Evolutionary conservation across 2,888 invertebrate species (phyloP).

Genomic region (Zele albiditarsus): DNA sequence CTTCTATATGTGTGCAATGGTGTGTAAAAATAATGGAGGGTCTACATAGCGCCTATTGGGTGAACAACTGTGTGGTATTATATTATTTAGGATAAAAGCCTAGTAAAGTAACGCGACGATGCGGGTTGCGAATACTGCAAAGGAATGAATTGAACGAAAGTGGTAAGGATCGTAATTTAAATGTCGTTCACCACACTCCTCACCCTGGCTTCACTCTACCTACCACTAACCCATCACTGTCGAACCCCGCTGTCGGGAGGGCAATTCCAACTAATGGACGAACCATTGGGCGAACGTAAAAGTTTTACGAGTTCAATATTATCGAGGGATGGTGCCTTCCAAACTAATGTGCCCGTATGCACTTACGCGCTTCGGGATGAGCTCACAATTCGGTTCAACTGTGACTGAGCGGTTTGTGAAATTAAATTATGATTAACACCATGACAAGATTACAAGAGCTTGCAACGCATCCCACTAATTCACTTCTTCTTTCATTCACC

Average conservation of each 20-base stretch:
- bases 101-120: not conserved
- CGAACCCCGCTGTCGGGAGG: slow-evolving; percentile 34
- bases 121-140: not conserved
- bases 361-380: not conserved
- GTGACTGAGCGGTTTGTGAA: not conserved
- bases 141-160: slow-evolving; percentile 15
- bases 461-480: too few species aligned
- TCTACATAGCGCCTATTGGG: not conserved
- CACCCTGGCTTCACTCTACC: not conserved
- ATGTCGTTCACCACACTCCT: slow-evolving; percentile 43
- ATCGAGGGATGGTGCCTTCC: slow-evolving; percentile 31
- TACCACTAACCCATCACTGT: slow-evolving; percentile 26
- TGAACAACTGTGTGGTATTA: not conserved
- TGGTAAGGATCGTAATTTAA: slow-evolving; percentile 54
- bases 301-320: slow-evolving; percentile 54
- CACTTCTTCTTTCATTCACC: too few species aligned
- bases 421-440: not conserved
- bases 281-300: slow-evolving; percentile 48
- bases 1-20: not conserved
- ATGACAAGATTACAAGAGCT: not conserved
- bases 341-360: not conserved
- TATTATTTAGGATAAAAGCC: not conserved
- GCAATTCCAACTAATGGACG: slow-evolving; percentile 54
- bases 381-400: not conserved
- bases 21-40: not conserved